Evolutionary conservation across 2,888 invertebrate species (phyloP).

Genomic region (Scaptomyza flava): DNA sequence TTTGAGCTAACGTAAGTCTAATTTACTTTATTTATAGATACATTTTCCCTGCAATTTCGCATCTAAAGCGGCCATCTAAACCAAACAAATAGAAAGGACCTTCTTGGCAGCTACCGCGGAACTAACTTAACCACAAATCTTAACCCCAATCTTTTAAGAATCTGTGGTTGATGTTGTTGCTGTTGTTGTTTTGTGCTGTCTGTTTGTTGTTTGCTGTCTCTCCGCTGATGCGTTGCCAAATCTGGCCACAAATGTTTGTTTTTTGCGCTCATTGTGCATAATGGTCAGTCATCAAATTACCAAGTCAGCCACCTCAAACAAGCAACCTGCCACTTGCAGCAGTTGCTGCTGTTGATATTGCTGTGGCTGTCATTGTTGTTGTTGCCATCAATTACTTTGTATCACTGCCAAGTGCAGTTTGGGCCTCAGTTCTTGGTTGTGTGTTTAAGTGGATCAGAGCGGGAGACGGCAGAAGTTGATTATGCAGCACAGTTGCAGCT

Average conservation of each 20-base stretch:
- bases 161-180: slow-evolving; percentile 23
- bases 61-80: slow-evolving; percentile 7
- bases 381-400: slow-evolving; percentile 63
- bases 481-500: slow-evolving; percentile 61
- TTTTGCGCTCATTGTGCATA: slow-evolving; percentile 55
- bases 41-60: background rate
- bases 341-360: slow-evolving; percentile 36
- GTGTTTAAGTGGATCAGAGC: slow-evolving; percentile 45
- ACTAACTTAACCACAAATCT: slow-evolving; percentile 39
- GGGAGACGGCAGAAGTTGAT: slow-evolving; percentile 36
- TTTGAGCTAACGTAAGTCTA: background rate
- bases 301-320: slow-evolving; percentile 34
- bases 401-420: slow-evolving; percentile 53
- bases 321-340: slow-evolving; percentile 46
- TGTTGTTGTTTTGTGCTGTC: background rate
- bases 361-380: slow-evolving; percentile 26
- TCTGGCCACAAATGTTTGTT: slow-evolving; percentile 58
- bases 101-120: slow-evolving; percentile 5
- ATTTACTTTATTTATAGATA: background rate
- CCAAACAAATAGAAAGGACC: slow-evolving; percentile 41
- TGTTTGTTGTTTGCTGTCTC: slow-evolving; percentile 23
- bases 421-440: slow-evolving; percentile 49
- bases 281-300: slow-evolving; percentile 72
- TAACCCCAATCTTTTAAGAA: slow-evolving; percentile 61
- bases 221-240: slow-evolving; percentile 52